Percentiles rank a stretch among this genome's conserved stretches.
phyloP scores from a whole-genome alignment of 2,888 invertebrate species.

The Choreutis nemorana region DNA sequence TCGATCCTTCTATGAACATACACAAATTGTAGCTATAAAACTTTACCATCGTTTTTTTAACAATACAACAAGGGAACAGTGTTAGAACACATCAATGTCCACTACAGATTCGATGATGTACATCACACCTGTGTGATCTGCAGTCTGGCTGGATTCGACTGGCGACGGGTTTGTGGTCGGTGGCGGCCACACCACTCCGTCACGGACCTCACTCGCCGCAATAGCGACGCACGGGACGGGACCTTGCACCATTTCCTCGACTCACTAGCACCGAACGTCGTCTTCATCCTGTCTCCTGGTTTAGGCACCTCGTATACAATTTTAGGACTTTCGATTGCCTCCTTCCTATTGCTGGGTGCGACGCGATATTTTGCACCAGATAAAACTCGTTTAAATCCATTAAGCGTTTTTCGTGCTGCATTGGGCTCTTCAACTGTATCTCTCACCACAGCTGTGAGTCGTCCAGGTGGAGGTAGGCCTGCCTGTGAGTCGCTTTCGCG shows the following conservation, averaged over 20 bases:
- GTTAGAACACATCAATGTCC: neutral
- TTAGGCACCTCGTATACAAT: constrained; percentile 51
- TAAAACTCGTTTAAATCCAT: constrained; percentile 43
- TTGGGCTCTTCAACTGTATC: constrained; percentile 35
- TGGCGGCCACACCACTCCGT: constrained; percentile 22
- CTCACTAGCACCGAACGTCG: constrained; percentile 47
- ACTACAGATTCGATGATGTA: constrained; percentile 7
- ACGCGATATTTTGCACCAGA: constrained; percentile 47
- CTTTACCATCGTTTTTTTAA: constrained; percentile 1
- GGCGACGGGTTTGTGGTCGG: constrained; percentile 27
- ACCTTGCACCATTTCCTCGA: constrained; percentile 33
- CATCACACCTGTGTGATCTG: constrained; percentile 62
- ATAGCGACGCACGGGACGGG: constrained; percentile 33
- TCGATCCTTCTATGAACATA: constrained; percentile 35
- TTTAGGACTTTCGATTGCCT: constrained; percentile 47
- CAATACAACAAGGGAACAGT: constrained; percentile 1
- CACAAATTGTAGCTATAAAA: constrained; percentile 9
- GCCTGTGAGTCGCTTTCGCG: constrained; percentile 24
- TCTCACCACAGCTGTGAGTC: constrained; percentile 35
- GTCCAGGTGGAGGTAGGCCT: constrained; percentile 25
- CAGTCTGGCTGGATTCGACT: constrained; percentile 36
- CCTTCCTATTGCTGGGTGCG: constrained; percentile 30
- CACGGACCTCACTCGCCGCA: constrained; percentile 29
- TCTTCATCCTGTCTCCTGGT: constrained; percentile 52
- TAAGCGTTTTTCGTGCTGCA: constrained; percentile 32